These are phyloP conservation scores for Eristalinus sepulchralis DNA, from an alignment of 2,888 invertebrate species.

Conservation along the genomic window DNA sequence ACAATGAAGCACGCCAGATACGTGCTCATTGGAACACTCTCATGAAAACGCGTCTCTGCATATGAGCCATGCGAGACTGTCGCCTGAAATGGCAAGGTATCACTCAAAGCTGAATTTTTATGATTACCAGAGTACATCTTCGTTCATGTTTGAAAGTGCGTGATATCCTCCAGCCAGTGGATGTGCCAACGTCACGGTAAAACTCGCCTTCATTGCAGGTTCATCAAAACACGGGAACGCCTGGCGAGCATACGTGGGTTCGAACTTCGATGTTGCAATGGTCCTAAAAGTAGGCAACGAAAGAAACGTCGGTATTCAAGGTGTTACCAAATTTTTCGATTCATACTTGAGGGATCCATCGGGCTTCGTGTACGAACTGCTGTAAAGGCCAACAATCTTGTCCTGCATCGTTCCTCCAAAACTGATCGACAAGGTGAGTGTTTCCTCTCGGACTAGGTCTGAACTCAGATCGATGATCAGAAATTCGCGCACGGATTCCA, in stretches of 20 bases:
- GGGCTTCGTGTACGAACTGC: slow-evolving; percentile 83
- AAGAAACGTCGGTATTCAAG: not conserved
- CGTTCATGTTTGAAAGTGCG: slow-evolving; percentile 93
- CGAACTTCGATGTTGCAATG: slow-evolving; percentile 95
- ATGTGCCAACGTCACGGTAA: slow-evolving; percentile 88
- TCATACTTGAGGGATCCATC: slow-evolving; percentile 81
- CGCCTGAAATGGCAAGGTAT: not conserved
- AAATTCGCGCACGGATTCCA: slow-evolving; percentile 74
- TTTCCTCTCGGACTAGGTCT: slow-evolving; percentile 75
- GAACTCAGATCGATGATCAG: slow-evolving; percentile 74
- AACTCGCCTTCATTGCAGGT: slow-evolving; percentile 93
- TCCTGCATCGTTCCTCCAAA: slow-evolving; percentile 85
- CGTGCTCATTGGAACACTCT: slow-evolving; percentile 95
- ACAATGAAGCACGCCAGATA: slow-evolving; percentile 95
- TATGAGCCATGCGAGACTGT: slow-evolving; percentile 80
- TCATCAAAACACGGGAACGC: slow-evolving; percentile 98
- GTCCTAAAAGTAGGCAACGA: slow-evolving; percentile 82
- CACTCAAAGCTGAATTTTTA: not conserved
- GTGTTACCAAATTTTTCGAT: not conserved
- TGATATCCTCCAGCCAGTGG: slow-evolving; percentile 85
- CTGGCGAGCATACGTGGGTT: slow-evolving; percentile 96
- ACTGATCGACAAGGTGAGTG: slow-evolving; percentile 83
- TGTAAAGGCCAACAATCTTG: slow-evolving; percentile 88
- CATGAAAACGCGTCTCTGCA: slow-evolving; percentile 87
- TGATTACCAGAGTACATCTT: slow-evolving; percentile 79